Conservation (phyloP, 2,113 vertebrate species). For the Triplophysa tibetana region DNA sequence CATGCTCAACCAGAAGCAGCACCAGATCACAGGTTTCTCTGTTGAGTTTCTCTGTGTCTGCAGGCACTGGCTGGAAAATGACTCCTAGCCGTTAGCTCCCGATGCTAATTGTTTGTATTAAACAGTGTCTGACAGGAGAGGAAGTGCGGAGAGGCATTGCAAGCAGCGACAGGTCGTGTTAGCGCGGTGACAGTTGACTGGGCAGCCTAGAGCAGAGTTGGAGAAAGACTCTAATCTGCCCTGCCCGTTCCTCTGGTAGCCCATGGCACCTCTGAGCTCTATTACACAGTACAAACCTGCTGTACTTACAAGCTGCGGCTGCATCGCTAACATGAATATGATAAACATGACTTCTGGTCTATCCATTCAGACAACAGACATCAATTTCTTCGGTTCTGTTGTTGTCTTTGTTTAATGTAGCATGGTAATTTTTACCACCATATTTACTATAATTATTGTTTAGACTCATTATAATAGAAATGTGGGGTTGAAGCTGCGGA, state of each 20-base stretch:
- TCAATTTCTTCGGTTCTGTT: too few species aligned
- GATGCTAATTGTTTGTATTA: conserved; percentile 52
- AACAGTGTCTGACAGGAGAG: conserved; percentile 49
- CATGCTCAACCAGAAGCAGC: conserved; percentile 9
- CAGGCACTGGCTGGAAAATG: conserved; percentile 34
- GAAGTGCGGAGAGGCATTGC: conserved; percentile 33
- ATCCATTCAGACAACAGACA: background rate
- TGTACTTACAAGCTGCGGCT: conserved; percentile 2
- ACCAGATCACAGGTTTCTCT: conserved; percentile 6
- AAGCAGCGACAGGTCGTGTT: conserved; percentile 46
- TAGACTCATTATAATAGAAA: too few species aligned
- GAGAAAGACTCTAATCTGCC: conserved; percentile 34
- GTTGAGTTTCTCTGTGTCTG: background rate
- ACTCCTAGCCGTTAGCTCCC: conserved; percentile 38
- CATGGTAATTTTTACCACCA: too few species aligned
- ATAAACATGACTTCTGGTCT: conserved; percentile 28
- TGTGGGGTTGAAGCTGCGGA: too few species aligned
- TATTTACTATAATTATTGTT: too few species aligned
- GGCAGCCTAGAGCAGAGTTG: conserved; percentile 42
- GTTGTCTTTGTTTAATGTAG: too few species aligned
- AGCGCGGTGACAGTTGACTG: conserved; percentile 49
- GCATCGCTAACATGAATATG: background rate
- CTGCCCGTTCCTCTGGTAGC: conserved; percentile 31
- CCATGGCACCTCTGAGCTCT: conserved; percentile 34
- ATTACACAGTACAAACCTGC: background rate